These are phyloP conservation scores for Eupithecia tripunctaria DNA, from an alignment of 2,888 invertebrate species.

Conservation along the genomic window DNA sequence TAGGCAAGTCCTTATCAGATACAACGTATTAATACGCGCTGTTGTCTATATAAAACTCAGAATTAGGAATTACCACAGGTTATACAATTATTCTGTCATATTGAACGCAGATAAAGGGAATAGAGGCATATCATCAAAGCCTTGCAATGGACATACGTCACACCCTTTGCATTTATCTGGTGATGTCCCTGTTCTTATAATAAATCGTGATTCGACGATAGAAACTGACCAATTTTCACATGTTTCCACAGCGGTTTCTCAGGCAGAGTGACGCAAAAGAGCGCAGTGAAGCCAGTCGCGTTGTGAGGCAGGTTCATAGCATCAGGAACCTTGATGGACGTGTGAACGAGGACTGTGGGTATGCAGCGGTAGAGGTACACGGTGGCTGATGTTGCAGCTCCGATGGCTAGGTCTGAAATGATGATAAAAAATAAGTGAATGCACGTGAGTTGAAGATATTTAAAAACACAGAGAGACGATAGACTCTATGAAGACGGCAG, in stretches of 20 bases:
- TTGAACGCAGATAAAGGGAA: too few relatives aligned
- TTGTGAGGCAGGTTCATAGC: constrained; percentile 70
- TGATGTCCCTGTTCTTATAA: too few relatives aligned
- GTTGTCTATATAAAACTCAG: too few relatives aligned
- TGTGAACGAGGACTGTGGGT: constrained; percentile 65
- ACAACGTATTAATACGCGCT: too few relatives aligned
- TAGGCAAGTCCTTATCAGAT: too few relatives aligned
- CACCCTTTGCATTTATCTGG: too few relatives aligned
- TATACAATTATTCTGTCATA: too few relatives aligned
- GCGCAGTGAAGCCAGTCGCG: constrained; percentile 67
- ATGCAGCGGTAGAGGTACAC: constrained; percentile 81
- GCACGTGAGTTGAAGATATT: background rate
- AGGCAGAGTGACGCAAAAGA: constrained; percentile 67
- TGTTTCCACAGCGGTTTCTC: constrained; percentile 57
- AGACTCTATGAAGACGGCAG: background rate
- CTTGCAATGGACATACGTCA: too few relatives aligned
- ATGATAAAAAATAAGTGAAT: background rate
- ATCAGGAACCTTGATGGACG: constrained; percentile 65
- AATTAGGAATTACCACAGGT: too few relatives aligned
- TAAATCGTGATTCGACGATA: too few relatives aligned
- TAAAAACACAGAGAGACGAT: background rate
- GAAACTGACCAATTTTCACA: constrained; percentile 58
- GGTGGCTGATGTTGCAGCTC: constrained; percentile 83
- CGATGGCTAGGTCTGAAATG: constrained; percentile 85
- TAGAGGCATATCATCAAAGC: too few relatives aligned